Evolutionary conservation across 2,888 invertebrate genomes (phyloP).

Genomic region (Thecocarcelia acutangulata): DNA sequence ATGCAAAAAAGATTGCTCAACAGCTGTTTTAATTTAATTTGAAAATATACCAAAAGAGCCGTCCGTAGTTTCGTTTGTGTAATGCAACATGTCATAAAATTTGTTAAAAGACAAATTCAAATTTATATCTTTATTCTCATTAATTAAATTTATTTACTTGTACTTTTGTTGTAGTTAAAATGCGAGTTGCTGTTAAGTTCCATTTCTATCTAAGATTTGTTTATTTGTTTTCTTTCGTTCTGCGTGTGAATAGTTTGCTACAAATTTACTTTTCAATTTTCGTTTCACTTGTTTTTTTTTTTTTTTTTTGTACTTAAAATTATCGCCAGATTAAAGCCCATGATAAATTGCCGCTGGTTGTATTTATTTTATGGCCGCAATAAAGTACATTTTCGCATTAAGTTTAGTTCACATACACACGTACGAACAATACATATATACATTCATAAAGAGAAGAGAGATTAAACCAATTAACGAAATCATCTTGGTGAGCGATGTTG

Average conservation of each 20-base stretch:
- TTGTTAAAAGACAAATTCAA: background rate
- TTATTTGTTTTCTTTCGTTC: constrained; percentile 12
- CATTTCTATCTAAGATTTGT: background rate
- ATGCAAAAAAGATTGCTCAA: too few relatives aligned
- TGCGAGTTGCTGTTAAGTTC: background rate
- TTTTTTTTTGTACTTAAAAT: background rate
- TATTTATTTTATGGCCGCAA: constrained; percentile 49
- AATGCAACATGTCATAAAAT: background rate
- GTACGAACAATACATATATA: too few relatives aligned
- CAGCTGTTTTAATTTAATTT: too few relatives aligned
- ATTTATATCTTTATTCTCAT: background rate
- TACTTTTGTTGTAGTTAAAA: background rate
- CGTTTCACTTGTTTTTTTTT: background rate
- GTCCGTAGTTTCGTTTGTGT: too few relatives aligned
- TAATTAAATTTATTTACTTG: constrained; percentile 4
- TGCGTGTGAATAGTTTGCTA: constrained; percentile 16
- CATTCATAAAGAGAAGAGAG: constrained; percentile 35
- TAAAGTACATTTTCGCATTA: constrained; percentile 57
- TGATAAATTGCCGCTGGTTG: constrained; percentile 12
- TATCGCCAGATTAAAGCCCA: constrained; percentile 29
- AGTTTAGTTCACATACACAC: constrained; percentile 56
- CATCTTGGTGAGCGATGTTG: constrained; percentile 14
- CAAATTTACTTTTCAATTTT: constrained; percentile 2
- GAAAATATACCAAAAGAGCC: too few relatives aligned
- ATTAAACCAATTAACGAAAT: constrained; percentile 63